Conservation (phyloP, 2,113 vertebrate genomes). For the Illadopsis cleaveri region DNA sequence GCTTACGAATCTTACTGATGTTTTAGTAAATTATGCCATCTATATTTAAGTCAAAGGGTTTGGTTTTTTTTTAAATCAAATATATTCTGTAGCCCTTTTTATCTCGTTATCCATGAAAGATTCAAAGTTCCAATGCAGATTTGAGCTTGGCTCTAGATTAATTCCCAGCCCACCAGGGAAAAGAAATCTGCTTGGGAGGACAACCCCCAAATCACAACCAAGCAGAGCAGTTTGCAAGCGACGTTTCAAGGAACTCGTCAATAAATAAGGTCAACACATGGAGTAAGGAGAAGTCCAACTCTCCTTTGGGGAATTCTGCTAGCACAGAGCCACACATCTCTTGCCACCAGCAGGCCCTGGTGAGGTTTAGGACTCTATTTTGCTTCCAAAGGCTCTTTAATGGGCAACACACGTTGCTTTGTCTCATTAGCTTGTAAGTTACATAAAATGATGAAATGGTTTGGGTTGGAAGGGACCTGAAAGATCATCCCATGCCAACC, state of each 20-base stretch:
- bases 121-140: background rate
- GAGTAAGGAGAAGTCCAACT: background rate
- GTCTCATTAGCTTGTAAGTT: background rate
- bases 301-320: background rate
- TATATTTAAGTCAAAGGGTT: background rate
- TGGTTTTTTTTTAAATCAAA: background rate
- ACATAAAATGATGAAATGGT: background rate
- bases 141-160: background rate
- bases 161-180: background rate
- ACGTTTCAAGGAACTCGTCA: background rate
- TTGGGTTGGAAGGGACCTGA: background rate
- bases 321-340: background rate
- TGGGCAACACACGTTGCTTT: background rate
- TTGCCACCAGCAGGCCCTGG: background rate
- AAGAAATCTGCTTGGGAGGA: background rate
- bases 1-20: background rate
- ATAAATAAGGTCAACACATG: background rate
- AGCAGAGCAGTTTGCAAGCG: accelerated
- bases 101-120: background rate
- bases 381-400: background rate
- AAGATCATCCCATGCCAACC: accelerated
- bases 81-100: background rate
- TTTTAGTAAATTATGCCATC: background rate
- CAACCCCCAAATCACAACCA: background rate
- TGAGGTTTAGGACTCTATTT: background rate